Evolutionary conservation across 2,797 vertebrate genomes (phyloP), one percentile per base, ranked within the genome.

Genomic region (Pseudochaenichthys georgianus): DNA sequence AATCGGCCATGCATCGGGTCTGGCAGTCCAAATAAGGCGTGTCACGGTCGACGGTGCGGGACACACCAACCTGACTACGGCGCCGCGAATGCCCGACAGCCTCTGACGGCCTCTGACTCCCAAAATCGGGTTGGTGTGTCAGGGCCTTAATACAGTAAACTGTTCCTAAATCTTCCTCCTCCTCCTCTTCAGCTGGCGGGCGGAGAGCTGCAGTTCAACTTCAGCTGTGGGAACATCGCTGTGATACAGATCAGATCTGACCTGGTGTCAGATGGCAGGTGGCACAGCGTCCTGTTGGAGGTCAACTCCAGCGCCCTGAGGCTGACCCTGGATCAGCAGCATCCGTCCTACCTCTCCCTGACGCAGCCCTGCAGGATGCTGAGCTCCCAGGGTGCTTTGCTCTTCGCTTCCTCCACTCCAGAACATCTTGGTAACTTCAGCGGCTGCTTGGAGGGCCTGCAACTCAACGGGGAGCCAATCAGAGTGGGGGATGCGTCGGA

Each of bases 261-360:
- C 0, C 64, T 69, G 0, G 90, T 99, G 80, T 96, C 96, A 0
- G 95, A 99, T 0, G 94, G 94, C 0, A 86, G 62, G 21, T 98
- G 97, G 97, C 98, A 99, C 82, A 88, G 88, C 0, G 65, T 97
- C 71, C 91, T 94, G 65, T 85, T 99, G 88, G 96, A 97, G 86
- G 94, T 97, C 87, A 96, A 92, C 58, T 89, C 92, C 50, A 58
- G 89, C 0, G 78, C 83, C 1, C 48, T 96, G 70, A 94, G 52
- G 31, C 93, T 99, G 78, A 92, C 92, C 42, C 64, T 97, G 2
- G 97, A 99, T 34, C 73, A 75, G 31, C 64, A 78, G 5, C 91
- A 90, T 31, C 91, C 95, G 0, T 6, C 85, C 10, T 91, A 92
- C 17, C 67, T 89, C 2, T 23, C 73, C 15, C 89, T 97, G 65